A percentile compares a stretch with the other conserved stretches of the same genome.
Conservation (phyloP, 2,888 invertebrate genomes). For the Scaptomyza cyrtandrae region DNA sequence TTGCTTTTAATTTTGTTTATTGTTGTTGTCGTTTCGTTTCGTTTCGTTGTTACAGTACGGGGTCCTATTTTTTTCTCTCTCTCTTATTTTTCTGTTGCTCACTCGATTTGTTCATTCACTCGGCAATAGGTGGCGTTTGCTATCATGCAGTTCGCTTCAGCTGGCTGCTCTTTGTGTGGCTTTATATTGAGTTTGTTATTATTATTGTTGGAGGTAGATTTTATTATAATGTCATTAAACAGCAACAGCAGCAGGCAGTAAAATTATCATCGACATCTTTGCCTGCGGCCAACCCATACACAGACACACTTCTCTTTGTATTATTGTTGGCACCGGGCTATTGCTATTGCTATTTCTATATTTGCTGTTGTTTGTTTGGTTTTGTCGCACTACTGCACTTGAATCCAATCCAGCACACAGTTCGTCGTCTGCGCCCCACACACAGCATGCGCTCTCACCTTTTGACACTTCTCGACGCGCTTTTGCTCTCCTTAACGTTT, state of each 20-base stretch:
- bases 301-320: slow-evolving; percentile 5
- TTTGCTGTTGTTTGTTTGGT: slow-evolving; percentile 15
- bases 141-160: slow-evolving; percentile 3
- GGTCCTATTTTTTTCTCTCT: slow-evolving; percentile 23
- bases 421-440: slow-evolving; percentile 11
- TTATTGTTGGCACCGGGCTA: slow-evolving; percentile 7
- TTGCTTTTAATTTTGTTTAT: slow-evolving; percentile 11
- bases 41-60: slow-evolving; percentile 18
- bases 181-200: slow-evolving; percentile 28
- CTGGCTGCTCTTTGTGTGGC: slow-evolving; percentile 5
- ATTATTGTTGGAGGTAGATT: slow-evolving; percentile 63
- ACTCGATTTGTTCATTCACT: slow-evolving; percentile 26
- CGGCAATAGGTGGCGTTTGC: slow-evolving; percentile 55
- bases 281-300: slow-evolving; percentile 15
- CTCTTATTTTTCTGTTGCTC: not conserved
- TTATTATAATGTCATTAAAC: slow-evolving; percentile 29
- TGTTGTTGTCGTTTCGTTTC: slow-evolving; percentile 29
- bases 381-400: slow-evolving; percentile 32
- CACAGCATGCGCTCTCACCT: slow-evolving; percentile 55
- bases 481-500: slow-evolving; percentile 23
- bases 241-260: slow-evolving; percentile 25
- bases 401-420: slow-evolving; percentile 9
- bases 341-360: not conserved
- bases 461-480: slow-evolving; percentile 11
- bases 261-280: slow-evolving; percentile 17